Evolutionary conservation across 1,140 invertebrate species (phyloP).

Genomic region (Cryptotermes secundus): DNA sequence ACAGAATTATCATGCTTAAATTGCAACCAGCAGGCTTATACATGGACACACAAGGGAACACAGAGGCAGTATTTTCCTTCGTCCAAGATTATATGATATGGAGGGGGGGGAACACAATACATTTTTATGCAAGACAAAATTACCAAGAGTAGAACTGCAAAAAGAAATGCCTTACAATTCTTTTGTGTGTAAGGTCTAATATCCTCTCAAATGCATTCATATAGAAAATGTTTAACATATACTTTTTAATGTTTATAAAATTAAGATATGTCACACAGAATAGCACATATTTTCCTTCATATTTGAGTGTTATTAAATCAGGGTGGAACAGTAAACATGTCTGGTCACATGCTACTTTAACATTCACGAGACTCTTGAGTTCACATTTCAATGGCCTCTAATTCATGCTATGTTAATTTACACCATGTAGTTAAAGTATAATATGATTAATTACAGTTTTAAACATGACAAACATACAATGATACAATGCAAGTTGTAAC

Average conservation of each 20-base stretch:
- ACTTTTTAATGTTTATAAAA: too few relatives aligned
- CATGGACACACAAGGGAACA: too few relatives aligned
- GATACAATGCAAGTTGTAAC: neutral
- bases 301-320: neutral
- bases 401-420: constrained; percentile 14
- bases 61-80: too few relatives aligned
- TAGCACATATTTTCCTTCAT: neutral
- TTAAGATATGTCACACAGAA: too few relatives aligned
- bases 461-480: neutral
- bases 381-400: neutral
- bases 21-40: too few relatives aligned
- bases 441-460: neutral
- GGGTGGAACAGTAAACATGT: too few relatives aligned
- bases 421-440: neutral
- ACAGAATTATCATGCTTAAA: too few relatives aligned
- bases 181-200: neutral
- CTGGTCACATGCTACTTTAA: neutral
- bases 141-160: too few relatives aligned
- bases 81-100: too few relatives aligned
- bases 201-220: neutral
- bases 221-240: neutral
- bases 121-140: too few relatives aligned
- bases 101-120: too few relatives aligned
- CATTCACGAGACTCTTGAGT: neutral
- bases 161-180: too few relatives aligned